Conservation (phyloP, 2,113 vertebrate species). For the Sebastes schlegelii region DNA sequence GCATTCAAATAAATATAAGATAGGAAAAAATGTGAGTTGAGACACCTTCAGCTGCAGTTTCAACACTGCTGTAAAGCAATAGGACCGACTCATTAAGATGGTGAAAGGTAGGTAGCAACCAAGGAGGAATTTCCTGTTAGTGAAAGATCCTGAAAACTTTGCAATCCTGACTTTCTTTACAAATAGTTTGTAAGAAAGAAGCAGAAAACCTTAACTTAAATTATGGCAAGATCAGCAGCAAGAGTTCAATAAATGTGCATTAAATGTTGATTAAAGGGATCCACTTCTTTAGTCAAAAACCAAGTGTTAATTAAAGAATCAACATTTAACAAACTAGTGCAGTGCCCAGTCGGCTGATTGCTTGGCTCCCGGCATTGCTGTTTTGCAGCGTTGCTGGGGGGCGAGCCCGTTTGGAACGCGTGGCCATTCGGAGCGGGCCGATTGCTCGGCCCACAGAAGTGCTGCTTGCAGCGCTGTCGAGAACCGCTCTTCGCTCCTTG, state of each 20-base stretch:
- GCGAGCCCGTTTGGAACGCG: too few species aligned
- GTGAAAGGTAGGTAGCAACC: neutral
- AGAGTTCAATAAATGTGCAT: too few species aligned
- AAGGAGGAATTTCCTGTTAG: neutral
- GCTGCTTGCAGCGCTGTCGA: neutral
- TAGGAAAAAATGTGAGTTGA: neutral
- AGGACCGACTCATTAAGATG: too few species aligned
- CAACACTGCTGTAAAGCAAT: neutral
- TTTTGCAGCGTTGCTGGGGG: too few species aligned
- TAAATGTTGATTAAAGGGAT: too few species aligned
- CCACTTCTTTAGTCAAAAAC: too few species aligned
- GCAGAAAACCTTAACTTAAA: neutral
- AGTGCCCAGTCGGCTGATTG: too few species aligned
- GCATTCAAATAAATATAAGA: constrained; percentile 28
- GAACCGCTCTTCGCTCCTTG: neutral
- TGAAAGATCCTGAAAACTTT: neutral
- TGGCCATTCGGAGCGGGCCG: too few species aligned
- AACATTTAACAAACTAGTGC: too few species aligned
- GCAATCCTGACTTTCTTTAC: neutral
- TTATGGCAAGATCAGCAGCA: too few species aligned
- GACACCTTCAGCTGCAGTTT: neutral
- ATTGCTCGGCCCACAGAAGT: too few species aligned
- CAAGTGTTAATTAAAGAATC: neutral
- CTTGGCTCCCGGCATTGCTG: too few species aligned
- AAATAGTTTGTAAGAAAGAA: neutral